phyloP scores from a whole-genome alignment of 2,797 vertebrate genomes.

The Neopelma chrysocephalum region DNA sequence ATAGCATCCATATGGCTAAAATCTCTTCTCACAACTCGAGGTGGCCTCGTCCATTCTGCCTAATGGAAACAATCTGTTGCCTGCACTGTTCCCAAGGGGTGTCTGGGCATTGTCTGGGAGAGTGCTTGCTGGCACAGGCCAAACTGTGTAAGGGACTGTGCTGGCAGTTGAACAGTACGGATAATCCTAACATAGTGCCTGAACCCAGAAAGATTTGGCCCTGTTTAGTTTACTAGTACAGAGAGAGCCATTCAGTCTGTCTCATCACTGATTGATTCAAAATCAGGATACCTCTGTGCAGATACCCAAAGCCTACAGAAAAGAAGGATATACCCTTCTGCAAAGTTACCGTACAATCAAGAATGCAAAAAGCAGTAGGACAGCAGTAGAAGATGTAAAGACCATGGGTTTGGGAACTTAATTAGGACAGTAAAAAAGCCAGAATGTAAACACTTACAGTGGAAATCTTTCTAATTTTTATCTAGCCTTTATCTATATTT shows the following conservation, averaged over 20 bases:
- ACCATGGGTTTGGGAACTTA: background rate
- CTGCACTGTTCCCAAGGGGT: background rate
- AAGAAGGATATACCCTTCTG: background rate
- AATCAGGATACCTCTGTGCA: background rate
- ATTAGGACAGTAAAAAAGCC: background rate
- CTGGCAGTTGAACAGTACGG: background rate
- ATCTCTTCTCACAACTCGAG: constrained; percentile 5
- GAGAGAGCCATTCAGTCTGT: background rate
- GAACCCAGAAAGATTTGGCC: background rate
- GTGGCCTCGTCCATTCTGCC: constrained; percentile 19
- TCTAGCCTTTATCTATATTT: background rate
- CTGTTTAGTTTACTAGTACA: background rate
- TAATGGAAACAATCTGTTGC: constrained; percentile 50
- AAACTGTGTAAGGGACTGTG: background rate
- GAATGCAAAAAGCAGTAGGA: background rate
- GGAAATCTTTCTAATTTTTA: background rate
- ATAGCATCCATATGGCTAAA: constrained; percentile 27
- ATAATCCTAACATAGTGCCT: background rate
- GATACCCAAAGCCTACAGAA: background rate
- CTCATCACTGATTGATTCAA: background rate
- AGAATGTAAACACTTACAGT: background rate
- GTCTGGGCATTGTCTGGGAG: constrained; percentile 30
- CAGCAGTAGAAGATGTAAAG: background rate
- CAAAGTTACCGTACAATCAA: background rate
- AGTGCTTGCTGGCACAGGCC: background rate